Evolutionary conservation across 2,888 invertebrate genomes (phyloP), one percentile per base, ranked within the genome.

Genomic region (Keiferia lycopersicella): DNA sequence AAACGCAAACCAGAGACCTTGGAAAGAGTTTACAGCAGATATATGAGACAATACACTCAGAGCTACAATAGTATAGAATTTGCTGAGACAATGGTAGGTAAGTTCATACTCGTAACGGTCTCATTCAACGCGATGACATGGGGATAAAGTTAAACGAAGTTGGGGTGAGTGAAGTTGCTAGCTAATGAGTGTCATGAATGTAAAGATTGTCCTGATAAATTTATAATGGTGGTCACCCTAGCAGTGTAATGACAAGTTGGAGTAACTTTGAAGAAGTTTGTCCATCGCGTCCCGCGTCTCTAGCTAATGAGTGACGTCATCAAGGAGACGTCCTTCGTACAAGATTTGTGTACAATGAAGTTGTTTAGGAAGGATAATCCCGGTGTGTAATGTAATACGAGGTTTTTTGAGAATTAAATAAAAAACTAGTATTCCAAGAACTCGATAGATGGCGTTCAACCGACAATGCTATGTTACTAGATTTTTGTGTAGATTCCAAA

Each of bases 301-400:
- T 34, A 16, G 45, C 45, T 45, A 45, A 45, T 45, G 45, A 45
- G 45, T 45, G 45, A 45, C 45, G 45, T 45, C 45, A 45, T 45
- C n/a, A 45, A 16, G 45, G 16, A 16, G 45, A 45, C 41, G n/a
- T 12, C 12, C 41, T 12, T n/a, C 14, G 26, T 26, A 26, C 26
- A 4, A 26, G 26, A 26, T 26, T 26, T 26, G 26, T 26, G 26
- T 26, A 26, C 3, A 26, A n/a, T n/a, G n/a, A n/a, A n/a, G n/a
- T n/a, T n/a, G n/a, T n/a, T n/a, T n/a, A n/a, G n/a, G n/a, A n/a
- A n/a, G n/a, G n/a, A n/a, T n/a, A n/a, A n/a, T n/a, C n/a, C n/a
- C n/a, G n/a, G n/a, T n/a, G n/a, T n/a, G n/a, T n/a, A n/a, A n/a
- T n/a, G n/a, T n/a, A n/a, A n/a, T n/a, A n/a, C n/a, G n/a, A n/a